These are phyloP conservation scores for Rachycentron canadum DNA, from an alignment of 2,797 vertebrate genomes.

Conservation along the genomic window DNA sequence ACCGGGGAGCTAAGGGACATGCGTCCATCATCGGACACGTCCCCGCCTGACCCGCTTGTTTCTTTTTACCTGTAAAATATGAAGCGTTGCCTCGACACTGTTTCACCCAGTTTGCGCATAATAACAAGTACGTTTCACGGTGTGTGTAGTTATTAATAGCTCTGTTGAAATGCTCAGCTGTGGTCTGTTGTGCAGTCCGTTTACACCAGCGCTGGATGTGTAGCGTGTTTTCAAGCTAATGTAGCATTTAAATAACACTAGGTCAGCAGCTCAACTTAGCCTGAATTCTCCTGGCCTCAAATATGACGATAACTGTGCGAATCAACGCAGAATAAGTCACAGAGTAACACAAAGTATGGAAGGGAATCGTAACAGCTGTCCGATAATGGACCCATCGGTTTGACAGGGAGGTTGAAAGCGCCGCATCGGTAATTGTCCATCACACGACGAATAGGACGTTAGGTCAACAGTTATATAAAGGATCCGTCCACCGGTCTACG, in stretches of 20 bases:
- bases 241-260: background rate
- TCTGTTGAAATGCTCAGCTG: background rate
- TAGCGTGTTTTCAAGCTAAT: background rate
- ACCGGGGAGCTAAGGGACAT: conserved; percentile 62
- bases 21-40: conserved; percentile 77
- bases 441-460: conserved; percentile 35
- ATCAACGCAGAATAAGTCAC: rapidly evolving
- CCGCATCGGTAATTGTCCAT: conserved; percentile 55
- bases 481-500: rapidly evolving
- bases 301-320: rapidly evolving
- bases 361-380: conserved; percentile 1
- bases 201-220: background rate
- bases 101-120: background rate
- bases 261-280: rapidly evolving
- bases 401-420: conserved; percentile 51
- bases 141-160: background rate
- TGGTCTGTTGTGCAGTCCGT: background rate
- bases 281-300: rapidly evolving
- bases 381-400: conserved; percentile 52
- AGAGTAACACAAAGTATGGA: rapidly evolving
- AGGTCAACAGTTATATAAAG: conserved; percentile 23
- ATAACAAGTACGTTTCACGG: rapidly evolving
- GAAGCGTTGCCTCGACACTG: rapidly evolving
- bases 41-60: conserved; percentile 56
- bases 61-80: background rate